Evolutionary conservation across 2,113 vertebrate species (phyloP).

Genomic region (Ailuropoda melanoleuca): DNA sequence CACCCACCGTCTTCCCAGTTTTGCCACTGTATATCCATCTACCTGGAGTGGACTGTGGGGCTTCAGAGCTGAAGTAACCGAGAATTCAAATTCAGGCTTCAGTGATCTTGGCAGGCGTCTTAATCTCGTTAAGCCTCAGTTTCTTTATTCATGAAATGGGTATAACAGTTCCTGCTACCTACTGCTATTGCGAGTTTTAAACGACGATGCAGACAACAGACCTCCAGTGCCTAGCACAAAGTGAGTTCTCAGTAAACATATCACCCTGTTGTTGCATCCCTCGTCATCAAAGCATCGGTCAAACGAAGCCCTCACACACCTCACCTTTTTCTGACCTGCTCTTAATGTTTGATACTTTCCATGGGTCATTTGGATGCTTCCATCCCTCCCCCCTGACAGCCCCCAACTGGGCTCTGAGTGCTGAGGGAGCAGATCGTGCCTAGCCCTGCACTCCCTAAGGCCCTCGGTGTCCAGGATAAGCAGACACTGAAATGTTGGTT

Average conservation of each 20-base stretch:
- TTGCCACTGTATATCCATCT: not conserved
- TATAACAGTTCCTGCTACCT: not conserved
- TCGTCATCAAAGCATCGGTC: not conserved
- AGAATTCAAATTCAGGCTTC: not conserved
- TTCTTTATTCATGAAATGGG: not conserved
- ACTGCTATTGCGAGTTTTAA: not conserved
- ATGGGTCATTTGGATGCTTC: not conserved
- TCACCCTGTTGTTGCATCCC: not conserved
- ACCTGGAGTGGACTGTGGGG: not conserved
- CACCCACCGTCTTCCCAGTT: not conserved
- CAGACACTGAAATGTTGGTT: not conserved
- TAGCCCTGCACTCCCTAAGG: not conserved
- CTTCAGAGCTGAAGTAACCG: not conserved
- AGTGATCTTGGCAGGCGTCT: not conserved
- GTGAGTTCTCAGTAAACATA: not conserved
- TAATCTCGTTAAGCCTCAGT: slow-evolving; percentile 15
- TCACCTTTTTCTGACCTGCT: not conserved
- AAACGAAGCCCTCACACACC: not conserved
- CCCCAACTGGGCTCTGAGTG: not conserved
- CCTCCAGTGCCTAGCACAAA: not conserved
- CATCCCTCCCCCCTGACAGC: not conserved
- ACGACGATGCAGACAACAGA: not conserved
- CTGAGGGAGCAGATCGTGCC: not conserved
- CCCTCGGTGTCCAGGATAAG: not conserved
- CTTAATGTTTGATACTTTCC: not conserved